Evolutionary conservation across 2,797 vertebrate species (phyloP).

Genomic region (Xiphophorus birchmanni): DNA sequence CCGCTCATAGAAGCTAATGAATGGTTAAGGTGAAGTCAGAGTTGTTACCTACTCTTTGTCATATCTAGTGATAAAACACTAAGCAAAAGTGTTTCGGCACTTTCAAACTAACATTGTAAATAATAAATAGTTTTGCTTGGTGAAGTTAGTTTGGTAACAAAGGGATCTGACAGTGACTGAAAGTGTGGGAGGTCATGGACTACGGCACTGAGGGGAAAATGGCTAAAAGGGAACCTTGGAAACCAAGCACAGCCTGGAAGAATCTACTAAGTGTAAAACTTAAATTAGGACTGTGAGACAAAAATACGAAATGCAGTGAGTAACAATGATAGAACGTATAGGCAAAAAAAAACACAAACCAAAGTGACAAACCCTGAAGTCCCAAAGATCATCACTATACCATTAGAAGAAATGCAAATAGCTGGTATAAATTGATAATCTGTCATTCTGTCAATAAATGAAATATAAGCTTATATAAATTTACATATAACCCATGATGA

Average conservation of each 20-base stretch:
- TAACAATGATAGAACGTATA: not conserved
- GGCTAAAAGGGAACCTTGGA: not conserved
- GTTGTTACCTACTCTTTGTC: not conserved
- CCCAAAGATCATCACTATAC: not conserved
- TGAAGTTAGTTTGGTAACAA: not conserved
- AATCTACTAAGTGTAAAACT: not conserved
- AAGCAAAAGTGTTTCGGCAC: not conserved
- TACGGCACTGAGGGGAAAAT: not conserved
- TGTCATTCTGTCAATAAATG: not conserved
- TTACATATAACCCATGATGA: not conserved
- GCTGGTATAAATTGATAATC: not conserved
- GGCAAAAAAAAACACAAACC: not conserved
- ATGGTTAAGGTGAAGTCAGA: not conserved
- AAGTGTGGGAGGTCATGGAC: not conserved
- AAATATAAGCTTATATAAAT: not conserved
- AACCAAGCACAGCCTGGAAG: not conserved
- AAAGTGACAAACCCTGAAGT: not conserved
- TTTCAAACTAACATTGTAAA: too few species aligned
- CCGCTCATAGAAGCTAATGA: not conserved
- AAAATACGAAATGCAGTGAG: not conserved
- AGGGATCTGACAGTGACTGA: not conserved
- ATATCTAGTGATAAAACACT: not conserved
- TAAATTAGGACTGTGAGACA: not conserved
- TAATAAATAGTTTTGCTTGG: too few species aligned
- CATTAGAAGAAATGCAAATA: not conserved